Base-by-base conservation (phyloP, 1,140 invertebrate species). In the Spodoptera litura region DNA sequence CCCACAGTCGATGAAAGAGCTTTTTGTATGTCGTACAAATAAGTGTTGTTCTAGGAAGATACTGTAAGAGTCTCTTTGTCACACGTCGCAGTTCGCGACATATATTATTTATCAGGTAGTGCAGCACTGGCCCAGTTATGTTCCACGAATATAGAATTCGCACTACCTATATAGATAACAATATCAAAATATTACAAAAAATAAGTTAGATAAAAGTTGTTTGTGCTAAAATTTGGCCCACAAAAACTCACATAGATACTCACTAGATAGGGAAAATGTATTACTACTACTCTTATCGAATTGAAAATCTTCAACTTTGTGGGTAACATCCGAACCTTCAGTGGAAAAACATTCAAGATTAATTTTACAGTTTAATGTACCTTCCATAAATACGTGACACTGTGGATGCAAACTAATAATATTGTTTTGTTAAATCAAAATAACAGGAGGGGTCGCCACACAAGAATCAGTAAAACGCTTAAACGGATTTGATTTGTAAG, bases 21-120 rank as follows among this genome's bases (percentile, higher is more conserved):
- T 61, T 70, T 75, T 85, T 89, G 81, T 88, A 56, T 78, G 55
- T 77, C 52, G 61, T 78, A 78, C 70, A 89, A 86, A 85, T 79
- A 88, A 75, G 81, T 68, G 62, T 77, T 79, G 80, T 89, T 88
- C 85, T 83, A 78, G 66, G 87, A 88, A 89, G 56, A 79, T 78
- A 78, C 59, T 84, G 78, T 85, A 85, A 82, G 79, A 76, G 61
- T 81, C 38, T 82, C 82, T 80, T 86, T 87, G 83, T 86, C 71
- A 74, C 31, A 64, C 31, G 55, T 64, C 53, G 35, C 71, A 35
- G 38, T 75, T 75, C 49, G 53, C 59, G 11, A 49, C 31, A 75
- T 75, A 75, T 75, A 64, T 64, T 61, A 62, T 64, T 75, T 75
- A 62, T 75, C 59, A 75, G 59, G 59, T 59, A 73, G 71, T 75